A percentile compares a stretch with the other conserved stretches of the same genome.
phyloP scores from a whole-genome alignment of 2,888 invertebrate genomes.

The Scaptomyza reducta region DNA sequence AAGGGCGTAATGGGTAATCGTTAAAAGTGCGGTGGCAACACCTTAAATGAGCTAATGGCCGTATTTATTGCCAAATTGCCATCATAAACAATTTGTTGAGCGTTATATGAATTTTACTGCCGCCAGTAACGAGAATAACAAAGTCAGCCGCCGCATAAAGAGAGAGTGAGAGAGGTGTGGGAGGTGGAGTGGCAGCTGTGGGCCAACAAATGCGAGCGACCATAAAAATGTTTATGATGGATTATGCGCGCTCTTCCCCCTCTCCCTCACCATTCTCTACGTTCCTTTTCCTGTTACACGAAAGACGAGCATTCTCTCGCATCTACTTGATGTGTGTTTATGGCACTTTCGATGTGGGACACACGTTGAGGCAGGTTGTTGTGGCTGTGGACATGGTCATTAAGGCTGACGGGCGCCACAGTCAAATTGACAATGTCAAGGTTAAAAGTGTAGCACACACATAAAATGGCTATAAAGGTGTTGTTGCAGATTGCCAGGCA shows the following conservation, averaged over 20 bases:
- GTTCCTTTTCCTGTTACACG: constrained; percentile 8
- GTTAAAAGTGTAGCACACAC: constrained; percentile 68
- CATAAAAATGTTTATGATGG: constrained; percentile 81
- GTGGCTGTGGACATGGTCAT: constrained; percentile 42
- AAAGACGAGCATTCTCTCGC: constrained; percentile 17
- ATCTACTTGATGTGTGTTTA: constrained; percentile 68
- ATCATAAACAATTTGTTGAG: constrained; percentile 80
- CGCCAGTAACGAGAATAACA: constrained; percentile 61
- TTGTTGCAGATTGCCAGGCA: constrained; percentile 63
- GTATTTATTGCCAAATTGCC: constrained; percentile 79
- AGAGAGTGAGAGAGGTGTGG: not conserved
- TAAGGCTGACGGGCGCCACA: constrained; percentile 44
- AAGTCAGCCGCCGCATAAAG: constrained; percentile 23
- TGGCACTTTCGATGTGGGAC: constrained; percentile 71
- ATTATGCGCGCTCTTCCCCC: constrained; percentile 65
- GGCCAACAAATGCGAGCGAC: constrained; percentile 66
- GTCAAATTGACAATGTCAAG: constrained; percentile 77
- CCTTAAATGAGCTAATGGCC: constrained; percentile 78
- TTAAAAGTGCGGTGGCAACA: constrained; percentile 71
- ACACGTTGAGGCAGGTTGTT: constrained; percentile 76
- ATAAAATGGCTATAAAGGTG: constrained; percentile 78
- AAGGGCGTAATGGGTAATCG: not conserved
- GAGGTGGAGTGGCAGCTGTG: constrained; percentile 24
- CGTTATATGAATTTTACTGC: constrained; percentile 83
- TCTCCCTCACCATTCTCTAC: not conserved